Evolutionary conservation across 2,888 invertebrate genomes (phyloP), one percentile per base, ranked within the genome.

Genomic region (Pristionchus fissidentatus): DNA sequence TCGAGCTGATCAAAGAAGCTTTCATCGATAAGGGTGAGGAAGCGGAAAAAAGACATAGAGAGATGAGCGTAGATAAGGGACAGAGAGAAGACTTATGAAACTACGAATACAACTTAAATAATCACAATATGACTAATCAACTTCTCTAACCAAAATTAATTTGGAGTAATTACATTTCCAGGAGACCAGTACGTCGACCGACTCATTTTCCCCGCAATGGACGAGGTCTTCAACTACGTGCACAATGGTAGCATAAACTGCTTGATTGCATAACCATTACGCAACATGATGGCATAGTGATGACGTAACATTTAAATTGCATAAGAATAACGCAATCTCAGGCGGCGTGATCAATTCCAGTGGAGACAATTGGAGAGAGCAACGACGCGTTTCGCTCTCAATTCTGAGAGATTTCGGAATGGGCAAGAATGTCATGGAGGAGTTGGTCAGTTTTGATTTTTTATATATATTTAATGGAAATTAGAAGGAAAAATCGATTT

Each of bases 351-450:
- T 60, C 60, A 60, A 60, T n/a, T 60, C 60, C 5, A 60, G 26
- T n/a, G 60, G 60, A 19, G 60, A 60, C 46, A 46, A 46, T 15
- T 46, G 46, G 46, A 46, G 46, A 15, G 46, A 46, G 46, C 46
- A 46, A 15, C 7, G 46, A 15, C 7, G 46, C 7, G 46, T 46
- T 15, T 7, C 46, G 46, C 46, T 46, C 46, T 46, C 46, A 7
- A 46, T 46, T 46, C 46, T 46, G 10, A 46, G 46, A 46, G n/a
- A n/a, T n/a, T n/a, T n/a, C n/a, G 49, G 49, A 49, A 49, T 49
- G 49, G 49, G 49, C 10, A 49, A 60, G n/a, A 60, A 60, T 60
- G n/a, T 60, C 5, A 60, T 60, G 60, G 60, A 60, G 26, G 60
- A 60, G 22, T 60, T 60, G 60, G 60, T 60, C 22, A 46, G 46